phyloP scores from a whole-genome alignment of 2,113 vertebrate species.

The Himantopus leucocephalus region DNA sequence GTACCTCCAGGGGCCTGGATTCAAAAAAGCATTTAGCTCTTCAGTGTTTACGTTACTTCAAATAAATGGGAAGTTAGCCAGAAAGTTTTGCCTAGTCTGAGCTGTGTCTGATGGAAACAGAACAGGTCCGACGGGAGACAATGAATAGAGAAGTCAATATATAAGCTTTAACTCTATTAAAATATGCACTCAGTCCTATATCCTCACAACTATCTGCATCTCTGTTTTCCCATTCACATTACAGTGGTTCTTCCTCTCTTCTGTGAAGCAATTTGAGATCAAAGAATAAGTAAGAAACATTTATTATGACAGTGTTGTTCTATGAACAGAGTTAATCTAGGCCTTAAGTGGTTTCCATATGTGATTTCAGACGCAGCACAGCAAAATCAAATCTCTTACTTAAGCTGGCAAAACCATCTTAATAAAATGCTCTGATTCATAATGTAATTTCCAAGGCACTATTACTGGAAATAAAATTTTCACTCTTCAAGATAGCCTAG shows the following conservation, averaged over 20 bases:
- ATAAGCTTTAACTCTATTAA: neutral
- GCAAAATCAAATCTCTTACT: neutral
- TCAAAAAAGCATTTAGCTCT: neutral
- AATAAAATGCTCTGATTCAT: neutral
- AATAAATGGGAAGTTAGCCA: neutral
- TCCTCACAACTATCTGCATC: neutral
- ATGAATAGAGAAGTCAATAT: neutral
- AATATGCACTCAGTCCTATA: neutral
- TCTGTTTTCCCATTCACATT: neutral
- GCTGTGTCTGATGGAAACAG: neutral
- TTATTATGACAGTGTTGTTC: neutral
- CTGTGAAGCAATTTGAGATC: neutral
- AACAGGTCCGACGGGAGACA: neutral
- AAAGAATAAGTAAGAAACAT: neutral
- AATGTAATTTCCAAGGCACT: constrained; percentile 2
- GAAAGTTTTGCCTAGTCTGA: neutral
- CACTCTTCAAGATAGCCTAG: neutral
- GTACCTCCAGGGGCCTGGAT: neutral
- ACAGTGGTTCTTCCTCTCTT: neutral
- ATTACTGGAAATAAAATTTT: neutral
- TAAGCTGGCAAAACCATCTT: neutral
- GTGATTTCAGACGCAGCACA: neutral
- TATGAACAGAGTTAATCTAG: neutral
- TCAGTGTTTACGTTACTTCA: neutral
- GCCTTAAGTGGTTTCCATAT: neutral